These are phyloP conservation scores for Caenorhabditis sulstoni DNA, from an alignment of 2,888 invertebrate genomes.

Conservation along the genomic window DNA sequence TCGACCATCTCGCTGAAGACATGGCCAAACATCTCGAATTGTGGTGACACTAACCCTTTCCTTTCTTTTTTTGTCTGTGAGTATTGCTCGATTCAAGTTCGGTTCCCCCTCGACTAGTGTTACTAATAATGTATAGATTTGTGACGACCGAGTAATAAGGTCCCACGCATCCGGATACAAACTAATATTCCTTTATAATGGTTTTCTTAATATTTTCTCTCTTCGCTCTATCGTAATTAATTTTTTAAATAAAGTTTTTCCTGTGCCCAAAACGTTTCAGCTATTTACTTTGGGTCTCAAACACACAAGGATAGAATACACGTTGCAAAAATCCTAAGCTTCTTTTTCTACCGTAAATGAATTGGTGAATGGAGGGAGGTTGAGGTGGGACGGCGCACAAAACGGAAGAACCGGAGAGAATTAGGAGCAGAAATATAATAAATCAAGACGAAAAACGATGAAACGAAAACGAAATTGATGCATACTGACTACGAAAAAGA, in stretches of 20 bases:
- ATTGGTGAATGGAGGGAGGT: slow-evolving; percentile 31
- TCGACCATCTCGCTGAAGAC: slow-evolving; percentile 70
- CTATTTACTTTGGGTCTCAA: slow-evolving; percentile 27
- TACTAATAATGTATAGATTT: slow-evolving; percentile 48
- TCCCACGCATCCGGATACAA: no score
- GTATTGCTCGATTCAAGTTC: slow-evolving; percentile 35
- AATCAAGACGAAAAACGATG: slow-evolving; percentile 1
- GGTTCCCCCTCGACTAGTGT: slow-evolving; percentile 6
- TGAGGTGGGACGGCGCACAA: slow-evolving; percentile 9
- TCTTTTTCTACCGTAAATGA: slow-evolving; percentile 45
- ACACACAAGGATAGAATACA: slow-evolving; percentile 48
- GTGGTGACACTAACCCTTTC: slow-evolving; percentile 45
- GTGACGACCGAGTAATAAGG: slow-evolving; percentile 12
- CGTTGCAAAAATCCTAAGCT: slow-evolving; percentile 54
- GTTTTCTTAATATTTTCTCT: slow-evolving; percentile 6
- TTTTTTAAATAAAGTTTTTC: slow-evolving; percentile 6
- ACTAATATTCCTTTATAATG: not conserved
- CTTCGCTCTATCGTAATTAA: slow-evolving; percentile 13
- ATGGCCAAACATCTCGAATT: slow-evolving; percentile 70
- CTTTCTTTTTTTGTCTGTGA: slow-evolving; percentile 31
- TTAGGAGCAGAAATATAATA: not conserved
- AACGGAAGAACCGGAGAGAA: slow-evolving; percentile 25
- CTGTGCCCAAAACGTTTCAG: slow-evolving; percentile 19
- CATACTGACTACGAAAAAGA: slow-evolving; percentile 48
- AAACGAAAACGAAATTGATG: slow-evolving; percentile 39